Conservation (phyloP, 2,888 invertebrate genomes). For the Thumatha senex region DNA sequence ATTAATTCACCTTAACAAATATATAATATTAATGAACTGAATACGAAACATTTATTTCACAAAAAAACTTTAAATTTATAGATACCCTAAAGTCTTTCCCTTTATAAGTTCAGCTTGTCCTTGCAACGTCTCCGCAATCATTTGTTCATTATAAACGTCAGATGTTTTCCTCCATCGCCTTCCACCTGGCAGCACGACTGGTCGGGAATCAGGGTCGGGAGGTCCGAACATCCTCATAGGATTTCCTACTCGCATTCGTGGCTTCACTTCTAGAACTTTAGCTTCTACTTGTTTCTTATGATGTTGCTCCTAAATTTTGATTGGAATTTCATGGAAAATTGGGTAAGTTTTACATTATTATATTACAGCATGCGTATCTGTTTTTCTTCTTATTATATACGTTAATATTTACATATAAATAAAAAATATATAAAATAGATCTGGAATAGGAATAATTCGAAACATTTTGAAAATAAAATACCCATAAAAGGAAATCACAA, state of each 20-base stretch:
- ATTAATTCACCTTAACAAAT: background rate
- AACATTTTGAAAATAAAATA: too few relatives aligned
- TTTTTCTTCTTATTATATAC: too few relatives aligned
- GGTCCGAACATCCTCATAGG: constrained; percentile 81
- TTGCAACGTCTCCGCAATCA: constrained; percentile 92
- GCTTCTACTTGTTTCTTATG: constrained; percentile 76
- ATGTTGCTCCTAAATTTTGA: constrained; percentile 48
- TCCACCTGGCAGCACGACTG: constrained; percentile 90
- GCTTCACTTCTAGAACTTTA: constrained; percentile 70
- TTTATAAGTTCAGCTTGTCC: constrained; percentile 94
- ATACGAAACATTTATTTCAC: background rate
- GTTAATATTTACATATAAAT: too few relatives aligned
- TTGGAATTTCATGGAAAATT: background rate
- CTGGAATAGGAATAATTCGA: too few relatives aligned
- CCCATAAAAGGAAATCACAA: too few relatives aligned
- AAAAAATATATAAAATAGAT: too few relatives aligned
- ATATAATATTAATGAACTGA: background rate
- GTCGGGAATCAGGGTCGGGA: constrained; percentile 86
- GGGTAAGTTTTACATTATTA: too few relatives aligned
- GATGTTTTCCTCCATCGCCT: constrained; percentile 91
- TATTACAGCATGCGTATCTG: too few relatives aligned
- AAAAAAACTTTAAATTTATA: background rate
- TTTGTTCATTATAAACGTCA: constrained; percentile 94
- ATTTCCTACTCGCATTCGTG: constrained; percentile 67
- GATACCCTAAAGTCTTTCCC: constrained; percentile 93